Evolutionary conservation across 2,113 vertebrate species (phyloP), one percentile per base, ranked within the genome.

Genomic region (Megaceryle maxima): DNA sequence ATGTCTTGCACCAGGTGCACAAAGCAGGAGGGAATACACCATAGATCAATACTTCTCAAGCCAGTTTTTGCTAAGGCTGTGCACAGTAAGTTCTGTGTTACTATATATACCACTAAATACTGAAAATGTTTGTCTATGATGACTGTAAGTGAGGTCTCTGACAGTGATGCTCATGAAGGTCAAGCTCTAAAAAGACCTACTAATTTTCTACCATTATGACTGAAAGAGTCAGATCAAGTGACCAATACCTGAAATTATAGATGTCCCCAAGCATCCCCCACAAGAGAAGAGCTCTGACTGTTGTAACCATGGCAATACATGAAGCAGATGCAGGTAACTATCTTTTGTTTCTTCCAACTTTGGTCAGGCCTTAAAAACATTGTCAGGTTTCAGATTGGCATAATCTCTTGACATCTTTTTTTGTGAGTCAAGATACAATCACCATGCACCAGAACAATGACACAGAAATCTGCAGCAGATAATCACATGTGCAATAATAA

Each of bases 321-420:
- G 74, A 78, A 87, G 93, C 88, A 96, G 62, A 62, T 13, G 26
- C 39, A 83, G 82, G 86, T 76, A 94, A 84, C 35, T 28, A 83
- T 57, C 60, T 64, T 81, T 20, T 60, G 9, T 78, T 75, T 94
- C 83, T 87, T 88, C 91, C 93, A 66, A 94, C 68, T 88, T 85
- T 50, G 44, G 43, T 59, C 67, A 77, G 78, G 22, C 18, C 48
- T 79, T 79, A 82, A 88, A 95, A 95, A 87, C 76, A 82, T 14
- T 93, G 76, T 94, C 92, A 79, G 67, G 67, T 50, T 86, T 75
- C 67, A 75, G 75, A 79, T 69, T 67, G 90, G 69, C 44, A 91
- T 48, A 92, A 93, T 56, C 57, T 90, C 63, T 69, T 22, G 16
- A 66, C 2, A 2, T 29, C 48, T 63, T 60, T 85, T 95, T 94